Conservation (phyloP, 2,797 vertebrate genomes). For the Acanthis flammea region DNA sequence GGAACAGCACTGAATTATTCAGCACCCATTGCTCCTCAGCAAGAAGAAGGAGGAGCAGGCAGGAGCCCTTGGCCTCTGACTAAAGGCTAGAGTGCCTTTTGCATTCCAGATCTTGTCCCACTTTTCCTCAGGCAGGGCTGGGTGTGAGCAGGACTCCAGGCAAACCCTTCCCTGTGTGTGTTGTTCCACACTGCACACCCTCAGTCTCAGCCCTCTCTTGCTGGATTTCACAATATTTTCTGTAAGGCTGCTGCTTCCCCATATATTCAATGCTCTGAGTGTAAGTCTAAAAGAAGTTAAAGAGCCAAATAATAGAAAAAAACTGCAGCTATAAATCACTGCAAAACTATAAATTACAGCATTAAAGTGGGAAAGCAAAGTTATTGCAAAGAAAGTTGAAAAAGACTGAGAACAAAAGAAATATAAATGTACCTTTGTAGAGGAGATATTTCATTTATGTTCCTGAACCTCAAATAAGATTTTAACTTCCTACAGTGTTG, state of each 20-base stretch:
- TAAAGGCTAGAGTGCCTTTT: not conserved
- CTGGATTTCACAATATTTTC: not conserved
- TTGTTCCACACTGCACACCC: not conserved
- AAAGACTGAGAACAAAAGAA: not conserved
- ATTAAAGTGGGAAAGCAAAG: not conserved
- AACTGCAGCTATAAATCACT: not conserved
- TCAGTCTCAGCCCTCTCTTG: not conserved
- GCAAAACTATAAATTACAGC: not conserved
- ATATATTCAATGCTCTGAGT: not conserved
- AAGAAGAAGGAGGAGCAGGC: not conserved
- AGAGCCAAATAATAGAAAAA: not conserved
- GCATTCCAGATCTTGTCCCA: not conserved
- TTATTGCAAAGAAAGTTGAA: not conserved
- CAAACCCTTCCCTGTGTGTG: not conserved
- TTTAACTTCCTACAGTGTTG: not conserved
- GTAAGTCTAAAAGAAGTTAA: not conserved
- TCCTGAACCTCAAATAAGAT: not conserved
- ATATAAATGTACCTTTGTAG: not conserved
- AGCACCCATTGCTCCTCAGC: constrained; percentile 1
- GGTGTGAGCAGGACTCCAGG: not conserved
- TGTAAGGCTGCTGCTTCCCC: not conserved
- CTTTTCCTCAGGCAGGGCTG: not conserved
- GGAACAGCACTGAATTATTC: constrained; percentile 51
- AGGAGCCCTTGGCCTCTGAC: not conserved
- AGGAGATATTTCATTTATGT: not conserved